Evolutionary conservation across 37 sponge, comb jelly and placozoan species (phyloP), one percentile per base, ranked within the genome.

Genomic region (Eunapius fragilis): DNA sequence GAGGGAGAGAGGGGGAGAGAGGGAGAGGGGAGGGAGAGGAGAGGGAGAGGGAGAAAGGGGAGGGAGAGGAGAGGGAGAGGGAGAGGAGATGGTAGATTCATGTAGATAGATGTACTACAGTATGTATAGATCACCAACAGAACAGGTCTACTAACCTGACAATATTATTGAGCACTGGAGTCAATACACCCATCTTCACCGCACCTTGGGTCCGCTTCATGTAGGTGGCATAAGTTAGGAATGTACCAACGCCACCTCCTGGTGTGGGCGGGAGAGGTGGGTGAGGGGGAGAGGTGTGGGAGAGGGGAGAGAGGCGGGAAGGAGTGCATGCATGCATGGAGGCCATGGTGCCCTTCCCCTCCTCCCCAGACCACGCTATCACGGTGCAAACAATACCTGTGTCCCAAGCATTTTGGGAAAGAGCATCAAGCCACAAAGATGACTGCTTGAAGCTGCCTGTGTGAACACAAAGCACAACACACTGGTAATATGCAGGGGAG

Each of bases 381-480:
- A 31, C 6, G 33, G 25, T 75, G 32, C 33, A 26, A 41, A 41
- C n/a, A n/a, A 28, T 30, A 90, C 94, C 91, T 69, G 96, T 96
- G 80, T 96, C 96, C 93, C 93, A 96, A 26, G 93, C 96, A 88
- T 96, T 96, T 80, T 96, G 96, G 34, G 96, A 81, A 37, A 92
- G 80, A 26, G 96, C 96, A 88, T 96, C 96, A 45, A 86, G 41
- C 96, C 96, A 96, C 33, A 96, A 50, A 0, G 77, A 25, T 12
- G 93, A 74, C 24, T 48, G 22, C 36, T 3, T 76, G 34, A 84
- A 37, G 74, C 74, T 80, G 1, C 25, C 85, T 84, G 79, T 69
- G 73, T 23, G 70, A 68, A 2, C 23, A n/a, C n/a, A 30, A 82
- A 10, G 25, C 6, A 37, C n/a, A 30, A 27, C 32, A 71, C 13